Evolutionary conservation across 1,140 invertebrate species (phyloP).

Genomic region (Diuraphis noxia): DNA sequence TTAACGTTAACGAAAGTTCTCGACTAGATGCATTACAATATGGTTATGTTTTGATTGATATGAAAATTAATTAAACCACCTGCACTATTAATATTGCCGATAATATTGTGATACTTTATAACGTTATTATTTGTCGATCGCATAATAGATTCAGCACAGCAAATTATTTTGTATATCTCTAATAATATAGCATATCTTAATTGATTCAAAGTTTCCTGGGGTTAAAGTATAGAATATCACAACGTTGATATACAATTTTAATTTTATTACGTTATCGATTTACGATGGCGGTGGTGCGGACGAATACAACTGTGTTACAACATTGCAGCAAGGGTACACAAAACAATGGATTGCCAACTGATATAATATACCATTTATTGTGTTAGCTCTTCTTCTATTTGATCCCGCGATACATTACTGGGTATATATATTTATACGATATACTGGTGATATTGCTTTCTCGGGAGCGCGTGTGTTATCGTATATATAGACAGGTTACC

Average conservation of each 20-base stretch:
- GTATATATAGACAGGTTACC: background rate
- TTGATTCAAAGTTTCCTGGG: background rate
- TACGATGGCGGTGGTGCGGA: background rate
- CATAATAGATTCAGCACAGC: too few relatives aligned
- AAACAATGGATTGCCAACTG: conserved; percentile 22
- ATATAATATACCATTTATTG: conserved; percentile 10
- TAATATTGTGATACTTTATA: too few relatives aligned
- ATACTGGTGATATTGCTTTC: conserved; percentile 33
- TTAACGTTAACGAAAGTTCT: background rate
- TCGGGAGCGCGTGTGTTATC: background rate
- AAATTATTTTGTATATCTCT: background rate
- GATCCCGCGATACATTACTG: background rate
- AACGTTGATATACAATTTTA: background rate
- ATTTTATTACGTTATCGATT: background rate
- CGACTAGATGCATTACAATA: background rate
- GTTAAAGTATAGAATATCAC: background rate
- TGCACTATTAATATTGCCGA: too few relatives aligned
- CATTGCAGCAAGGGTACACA: background rate
- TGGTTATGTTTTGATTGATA: too few relatives aligned
- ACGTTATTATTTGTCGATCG: too few relatives aligned
- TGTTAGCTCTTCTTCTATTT: conserved; percentile 1
- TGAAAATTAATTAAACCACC: too few relatives aligned
- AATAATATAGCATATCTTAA: background rate
- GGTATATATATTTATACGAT: background rate
- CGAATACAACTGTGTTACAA: background rate